These are phyloP conservation scores for Acomys russatus DNA, from an alignment of 2,797 vertebrate genomes.

Conservation along the genomic window DNA sequence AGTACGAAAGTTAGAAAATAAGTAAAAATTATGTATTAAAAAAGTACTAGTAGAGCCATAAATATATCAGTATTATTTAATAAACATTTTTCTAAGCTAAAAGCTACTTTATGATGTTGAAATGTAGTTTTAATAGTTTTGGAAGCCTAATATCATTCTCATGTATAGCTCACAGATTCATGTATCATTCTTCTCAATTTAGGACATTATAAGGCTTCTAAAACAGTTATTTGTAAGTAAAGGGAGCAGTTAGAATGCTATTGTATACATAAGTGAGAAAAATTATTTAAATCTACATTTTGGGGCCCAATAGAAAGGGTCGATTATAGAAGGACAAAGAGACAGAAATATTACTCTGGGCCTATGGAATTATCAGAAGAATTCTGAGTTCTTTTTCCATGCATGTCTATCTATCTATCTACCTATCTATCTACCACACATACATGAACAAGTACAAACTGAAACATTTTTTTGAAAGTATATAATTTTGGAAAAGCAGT, in stretches of 20 bases:
- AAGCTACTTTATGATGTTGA: not conserved
- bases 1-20: not conserved
- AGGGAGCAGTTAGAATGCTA: not conserved
- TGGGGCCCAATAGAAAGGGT: not conserved
- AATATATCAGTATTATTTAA: not conserved
- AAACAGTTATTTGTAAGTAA: not conserved
- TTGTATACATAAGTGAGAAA: not conserved
- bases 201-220: not conserved
- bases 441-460: not conserved
- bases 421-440: not conserved
- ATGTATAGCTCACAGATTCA: not conserved
- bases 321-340: not conserved
- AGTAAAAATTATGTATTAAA: not conserved
- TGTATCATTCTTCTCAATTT: not conserved
- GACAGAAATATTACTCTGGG: not conserved
- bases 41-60: not conserved
- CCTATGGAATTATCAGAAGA: constrained; percentile 32
- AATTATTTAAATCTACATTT: not conserved
- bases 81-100: not conserved
- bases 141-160: not conserved
- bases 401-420: not conserved
- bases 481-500: not conserved
- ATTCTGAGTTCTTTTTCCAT: no score
- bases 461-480: not conserved
- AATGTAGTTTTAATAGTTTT: not conserved